A percentile compares a stretch with the other conserved stretches of the same genome.
phyloP scores from a whole-genome alignment of 1,140 invertebrate species.

The Rhopalosiphum maidis region DNA sequence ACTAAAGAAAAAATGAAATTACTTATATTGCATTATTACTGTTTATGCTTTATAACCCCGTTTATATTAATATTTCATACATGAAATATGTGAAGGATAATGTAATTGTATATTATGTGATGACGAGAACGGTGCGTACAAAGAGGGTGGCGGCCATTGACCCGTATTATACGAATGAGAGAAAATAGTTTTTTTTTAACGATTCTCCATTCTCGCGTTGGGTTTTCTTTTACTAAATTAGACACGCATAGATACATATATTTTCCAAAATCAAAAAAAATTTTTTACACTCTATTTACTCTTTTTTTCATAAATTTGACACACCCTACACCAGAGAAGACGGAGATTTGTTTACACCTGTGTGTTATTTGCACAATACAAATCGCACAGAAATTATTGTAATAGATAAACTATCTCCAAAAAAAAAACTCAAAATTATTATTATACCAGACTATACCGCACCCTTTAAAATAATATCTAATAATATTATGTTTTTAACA shows the following conservation, averaged over 20 bases:
- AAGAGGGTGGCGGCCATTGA: constrained; percentile 42
- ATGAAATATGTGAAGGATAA: background rate
- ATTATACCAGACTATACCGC: background rate
- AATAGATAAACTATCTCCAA: background rate
- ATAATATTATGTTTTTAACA: background rate
- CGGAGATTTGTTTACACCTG: background rate
- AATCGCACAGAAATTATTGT: background rate
- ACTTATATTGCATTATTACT: background rate
- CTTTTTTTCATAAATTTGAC: constrained; percentile 12
- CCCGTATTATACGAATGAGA: constrained; percentile 24
- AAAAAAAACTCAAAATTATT: background rate
- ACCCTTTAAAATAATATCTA: background rate
- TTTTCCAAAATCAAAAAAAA: constrained; percentile 7
- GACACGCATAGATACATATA: background rate
- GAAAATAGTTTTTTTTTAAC: constrained; percentile 38
- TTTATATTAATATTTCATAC: background rate
- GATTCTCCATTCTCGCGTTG: background rate
- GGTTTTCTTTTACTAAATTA: constrained; percentile 13
- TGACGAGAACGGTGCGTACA: constrained; percentile 21
- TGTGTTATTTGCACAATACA: background rate
- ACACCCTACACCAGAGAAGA: background rate
- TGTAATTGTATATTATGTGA: background rate
- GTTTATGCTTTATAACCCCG: background rate
- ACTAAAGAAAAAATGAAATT: background rate
- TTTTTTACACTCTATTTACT: background rate